These are phyloP conservation scores for Megalops atlanticus DNA, from an alignment of 2,113 vertebrate species.

Conservation along the genomic window DNA sequence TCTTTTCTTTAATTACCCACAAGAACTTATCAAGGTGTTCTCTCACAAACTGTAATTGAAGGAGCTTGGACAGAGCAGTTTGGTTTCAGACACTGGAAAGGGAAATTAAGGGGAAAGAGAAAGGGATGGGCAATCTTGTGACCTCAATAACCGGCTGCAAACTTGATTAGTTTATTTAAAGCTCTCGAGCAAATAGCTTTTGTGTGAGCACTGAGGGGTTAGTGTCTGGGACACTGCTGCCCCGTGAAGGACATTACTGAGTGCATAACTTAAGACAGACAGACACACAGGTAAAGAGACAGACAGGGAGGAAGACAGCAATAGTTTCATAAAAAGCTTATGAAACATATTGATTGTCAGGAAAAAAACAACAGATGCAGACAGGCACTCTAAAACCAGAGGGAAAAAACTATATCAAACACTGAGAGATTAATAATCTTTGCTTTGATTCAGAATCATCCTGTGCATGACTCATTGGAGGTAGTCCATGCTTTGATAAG, in stretches of 20 bases:
- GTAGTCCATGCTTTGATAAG: constrained; percentile 41
- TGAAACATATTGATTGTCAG: background rate
- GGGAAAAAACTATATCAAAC: background rate
- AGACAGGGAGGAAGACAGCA: background rate
- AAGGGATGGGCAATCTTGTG: constrained; percentile 21
- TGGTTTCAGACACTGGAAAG: background rate
- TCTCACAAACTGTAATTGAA: background rate
- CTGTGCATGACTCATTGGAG: constrained; percentile 44
- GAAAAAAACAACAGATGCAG: background rate
- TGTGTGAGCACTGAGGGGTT: background rate
- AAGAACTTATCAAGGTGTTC: background rate
- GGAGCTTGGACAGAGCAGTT: background rate
- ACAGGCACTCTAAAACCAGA: background rate
- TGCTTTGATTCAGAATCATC: constrained; percentile 33
- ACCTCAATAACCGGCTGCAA: background rate
- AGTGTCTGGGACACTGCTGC: background rate
- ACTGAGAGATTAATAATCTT: background rate
- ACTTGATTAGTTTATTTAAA: constrained; percentile 26
- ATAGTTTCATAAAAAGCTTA: background rate
- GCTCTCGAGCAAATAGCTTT: constrained; percentile 1
- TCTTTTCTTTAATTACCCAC: background rate
- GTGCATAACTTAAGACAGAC: constrained; percentile 11
- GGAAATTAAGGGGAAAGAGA: background rate
- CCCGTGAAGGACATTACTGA: constrained; percentile 7
- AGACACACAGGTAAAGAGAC: background rate